Percentiles rank a stretch among this genome's conserved stretches.
phyloP scores from a whole-genome alignment of 2,888 invertebrate genomes.

The Acanthosepion lycidas region DNA sequence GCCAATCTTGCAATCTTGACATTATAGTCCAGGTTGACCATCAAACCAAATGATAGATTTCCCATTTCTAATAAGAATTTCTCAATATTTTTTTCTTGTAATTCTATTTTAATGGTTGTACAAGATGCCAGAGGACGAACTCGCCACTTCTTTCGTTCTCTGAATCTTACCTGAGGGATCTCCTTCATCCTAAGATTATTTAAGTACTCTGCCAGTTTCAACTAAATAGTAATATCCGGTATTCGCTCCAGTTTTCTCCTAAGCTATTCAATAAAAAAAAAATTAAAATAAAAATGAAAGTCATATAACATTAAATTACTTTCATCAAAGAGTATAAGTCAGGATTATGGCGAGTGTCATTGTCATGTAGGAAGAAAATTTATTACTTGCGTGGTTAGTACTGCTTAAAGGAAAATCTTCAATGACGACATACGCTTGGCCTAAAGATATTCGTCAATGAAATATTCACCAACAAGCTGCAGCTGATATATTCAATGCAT shows the following conservation, averaged over 20 bases:
- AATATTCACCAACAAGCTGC: not conserved
- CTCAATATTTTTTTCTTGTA: not conserved
- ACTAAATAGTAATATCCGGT: not conserved
- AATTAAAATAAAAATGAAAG: not conserved
- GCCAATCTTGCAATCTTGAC: not conserved
- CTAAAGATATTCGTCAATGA: not conserved
- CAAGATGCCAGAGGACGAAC: not conserved
- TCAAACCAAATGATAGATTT: not conserved
- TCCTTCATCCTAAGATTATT: not conserved
- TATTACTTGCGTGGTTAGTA: not conserved
- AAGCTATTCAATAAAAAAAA: not conserved
- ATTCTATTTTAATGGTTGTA: not conserved
- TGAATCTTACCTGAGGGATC: not conserved
- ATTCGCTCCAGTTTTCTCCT: not conserved
- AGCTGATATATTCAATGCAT: not conserved
- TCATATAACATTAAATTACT: not conserved
- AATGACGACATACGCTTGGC: not conserved
- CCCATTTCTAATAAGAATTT: not conserved
- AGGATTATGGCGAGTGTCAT: not conserved
- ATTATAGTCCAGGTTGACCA: not conserved
- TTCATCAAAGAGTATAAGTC: not conserved
- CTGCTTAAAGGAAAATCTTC: not conserved
- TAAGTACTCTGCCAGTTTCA: not conserved
- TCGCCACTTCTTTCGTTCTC: not conserved
- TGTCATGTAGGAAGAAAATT: not conserved